Evolutionary conservation across 2,797 vertebrate species (phyloP), one percentile per base, ranked within the genome.

Genomic region (Gastrophryne carolinensis): DNA sequence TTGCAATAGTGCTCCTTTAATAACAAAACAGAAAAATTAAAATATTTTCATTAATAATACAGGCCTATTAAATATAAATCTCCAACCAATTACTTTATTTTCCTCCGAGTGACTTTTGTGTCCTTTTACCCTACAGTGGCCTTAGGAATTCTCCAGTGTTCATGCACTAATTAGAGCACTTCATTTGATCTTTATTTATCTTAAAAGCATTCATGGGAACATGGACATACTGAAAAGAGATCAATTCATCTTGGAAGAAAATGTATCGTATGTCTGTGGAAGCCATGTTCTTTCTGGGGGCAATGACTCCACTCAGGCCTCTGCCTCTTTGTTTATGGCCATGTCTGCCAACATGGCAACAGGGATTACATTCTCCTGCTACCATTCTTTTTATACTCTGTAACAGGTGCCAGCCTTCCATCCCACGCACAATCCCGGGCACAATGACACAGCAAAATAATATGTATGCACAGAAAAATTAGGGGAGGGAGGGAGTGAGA

Each of bases 161-260:
- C 6, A 11, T 52, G 23, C 62, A 63, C 47, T 72, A 63, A 72
- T 72, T 73, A 37, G 11, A 23, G 27, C 34, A 37, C 39, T 52
- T 61, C 24, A 41, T 60, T 64, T 64, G 58, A 64, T 73, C 71
- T 73, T 53, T 72, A 72, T 73, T 73, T 63, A 64, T 73, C 71
- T 64, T 73, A 17, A 73, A 73, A 64, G 50, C 60, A 56, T 29
- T 73, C 71, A 62, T 73, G 71, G 60, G 60, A 73, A 73, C 37
- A 62, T 61, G 3, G 17, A 47, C 41, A 47, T 47, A 47, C 41
- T 47, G 9, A 17, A 30, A 4, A 64, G 24, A 19, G 47, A 26
- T 32, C 23, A 53, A 54, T 27, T 53, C 26, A 54, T 54, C 30
- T 30, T 54, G 24, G 32, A 52, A 39, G 65, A 67, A 24, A 23